Conservation (phyloP, 1,140 invertebrate species). For the Drosophila pseudoobscura region DNA sequence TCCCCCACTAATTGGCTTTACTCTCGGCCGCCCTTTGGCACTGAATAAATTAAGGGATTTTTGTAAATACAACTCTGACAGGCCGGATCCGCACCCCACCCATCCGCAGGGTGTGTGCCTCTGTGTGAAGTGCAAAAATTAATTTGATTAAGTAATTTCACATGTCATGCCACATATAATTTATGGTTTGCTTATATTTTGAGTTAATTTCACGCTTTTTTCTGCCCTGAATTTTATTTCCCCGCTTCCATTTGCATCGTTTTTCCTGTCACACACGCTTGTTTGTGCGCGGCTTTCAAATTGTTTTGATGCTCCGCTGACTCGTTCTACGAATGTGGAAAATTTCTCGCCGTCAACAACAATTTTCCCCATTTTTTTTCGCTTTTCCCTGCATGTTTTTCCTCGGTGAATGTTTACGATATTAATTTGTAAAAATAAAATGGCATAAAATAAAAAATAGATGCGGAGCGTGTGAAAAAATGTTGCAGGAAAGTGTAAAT, state of each 20-base stretch:
- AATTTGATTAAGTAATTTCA: slow-evolving; percentile 77
- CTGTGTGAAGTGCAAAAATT: slow-evolving; percentile 53
- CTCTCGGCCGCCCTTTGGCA: slow-evolving; percentile 47
- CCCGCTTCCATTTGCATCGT: slow-evolving; percentile 12
- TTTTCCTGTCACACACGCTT: slow-evolving; percentile 41
- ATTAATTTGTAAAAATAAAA: slow-evolving; percentile 55
- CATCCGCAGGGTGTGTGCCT: background rate
- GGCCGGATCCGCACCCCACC: background rate
- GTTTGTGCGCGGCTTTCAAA: slow-evolving; percentile 59
- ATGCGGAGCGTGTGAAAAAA: slow-evolving; percentile 2
- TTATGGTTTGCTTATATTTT: slow-evolving; percentile 65
- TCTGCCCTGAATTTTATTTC: slow-evolving; percentile 23
- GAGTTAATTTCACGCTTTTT: slow-evolving; percentile 64
- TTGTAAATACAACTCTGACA: slow-evolving; percentile 30
- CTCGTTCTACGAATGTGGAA: slow-evolving; percentile 38
- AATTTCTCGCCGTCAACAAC: slow-evolving; percentile 42
- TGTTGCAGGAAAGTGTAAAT: slow-evolving; percentile 31
- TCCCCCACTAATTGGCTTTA: slow-evolving; percentile 46
- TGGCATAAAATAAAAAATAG: background rate
- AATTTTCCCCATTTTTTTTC: slow-evolving; percentile 26
- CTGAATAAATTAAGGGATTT: slow-evolving; percentile 60
- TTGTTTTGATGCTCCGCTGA: slow-evolving; percentile 62
- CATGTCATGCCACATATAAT: slow-evolving; percentile 70
- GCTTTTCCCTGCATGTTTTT: slow-evolving; percentile 2
- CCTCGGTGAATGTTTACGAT: slow-evolving; percentile 41